Evolutionary conservation across 2,797 vertebrate genomes (phyloP), one percentile per base, ranked within the genome.

Genomic region (Tapera naevia): DNA sequence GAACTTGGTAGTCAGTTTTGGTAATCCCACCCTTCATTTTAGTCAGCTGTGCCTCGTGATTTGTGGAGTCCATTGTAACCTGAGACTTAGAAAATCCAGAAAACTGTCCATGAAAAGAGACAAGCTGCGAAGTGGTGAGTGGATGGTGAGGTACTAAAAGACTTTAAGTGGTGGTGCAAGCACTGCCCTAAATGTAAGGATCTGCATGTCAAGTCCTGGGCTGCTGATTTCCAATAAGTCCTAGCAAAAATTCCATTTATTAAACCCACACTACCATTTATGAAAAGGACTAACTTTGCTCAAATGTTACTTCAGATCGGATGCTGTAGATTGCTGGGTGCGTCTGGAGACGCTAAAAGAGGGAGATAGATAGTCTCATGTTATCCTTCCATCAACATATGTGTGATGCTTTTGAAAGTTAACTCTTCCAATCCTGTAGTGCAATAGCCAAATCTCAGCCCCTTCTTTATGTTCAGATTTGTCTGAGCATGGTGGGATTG

Each of bases 251-350:
- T 76, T 92, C 17, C 7, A 0, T 73, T 71, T 79, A 25, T 58
- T 81, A 75, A 74, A 28, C 11, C 8, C 7, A 3, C 0, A 0
- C 74, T 78, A 27, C 10, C 35, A 5, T 24, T 7, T 28, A n/a
- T 51, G 61, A 57, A 80, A 56, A 80, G 13, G 46, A 25, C 30
- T 64, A 66, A 66, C 6, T 7, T 73, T 41, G 16, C 28, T 60
- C 21, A 25, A 71, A 60, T 54, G 15, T 73, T 66, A 33, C 33
- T 74, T 80, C 45, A 64, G 13, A 70, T 13, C 16, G 23, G 16
- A 12, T 80, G 7, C 22, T 71, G 4, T 25, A 32, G 23, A 23
- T 48, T 66, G 12, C 18, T 85, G 53, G 12, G 41, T 80, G 22
- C 35, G 28, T n/a, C 41, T 84, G 62, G 25, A 73, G 61, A 43